Evolutionary conservation across 2,888 invertebrate species (phyloP).

Genomic region (Pachliopta kotzebuea): DNA sequence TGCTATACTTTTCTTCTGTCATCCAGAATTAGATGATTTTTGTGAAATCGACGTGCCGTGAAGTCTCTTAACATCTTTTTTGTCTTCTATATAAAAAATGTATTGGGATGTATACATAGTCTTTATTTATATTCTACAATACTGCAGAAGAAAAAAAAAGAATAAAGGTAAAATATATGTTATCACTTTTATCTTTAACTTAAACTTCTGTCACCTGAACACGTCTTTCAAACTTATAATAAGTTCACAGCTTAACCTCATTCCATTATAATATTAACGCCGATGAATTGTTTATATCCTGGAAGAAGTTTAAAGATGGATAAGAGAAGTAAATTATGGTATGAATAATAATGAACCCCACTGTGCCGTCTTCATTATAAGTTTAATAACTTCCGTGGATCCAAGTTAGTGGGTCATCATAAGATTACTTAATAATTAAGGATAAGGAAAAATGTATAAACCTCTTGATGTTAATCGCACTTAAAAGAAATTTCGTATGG

Average conservation of each 20-base stretch:
- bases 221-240: neutral
- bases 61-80: too few relatives aligned
- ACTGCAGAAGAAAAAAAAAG: too few relatives aligned
- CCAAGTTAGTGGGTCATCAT: neutral
- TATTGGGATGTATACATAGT: too few relatives aligned
- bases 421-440: neutral
- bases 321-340: slow-evolving; percentile 16
- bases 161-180: too few relatives aligned
- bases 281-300: slow-evolving; percentile 10
- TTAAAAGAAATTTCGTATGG: too few relatives aligned
- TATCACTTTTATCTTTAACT: neutral
- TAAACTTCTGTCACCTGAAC: neutral
- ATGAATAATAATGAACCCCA: slow-evolving; percentile 19
- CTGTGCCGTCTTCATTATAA: slow-evolving; percentile 14
- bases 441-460: neutral
- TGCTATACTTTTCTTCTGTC: too few relatives aligned
- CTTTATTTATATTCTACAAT: too few relatives aligned
- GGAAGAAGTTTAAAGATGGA: slow-evolving; percentile 3
- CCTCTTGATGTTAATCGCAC: neutral
- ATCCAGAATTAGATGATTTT: too few relatives aligned
- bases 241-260: neutral
- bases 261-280: neutral
- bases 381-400: slow-evolving; percentile 8
- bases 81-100: too few relatives aligned
- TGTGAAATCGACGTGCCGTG: too few relatives aligned